These are phyloP conservation scores for Megalops cyprinoides DNA, from an alignment of 2,797 vertebrate species.

Conservation along the genomic window DNA sequence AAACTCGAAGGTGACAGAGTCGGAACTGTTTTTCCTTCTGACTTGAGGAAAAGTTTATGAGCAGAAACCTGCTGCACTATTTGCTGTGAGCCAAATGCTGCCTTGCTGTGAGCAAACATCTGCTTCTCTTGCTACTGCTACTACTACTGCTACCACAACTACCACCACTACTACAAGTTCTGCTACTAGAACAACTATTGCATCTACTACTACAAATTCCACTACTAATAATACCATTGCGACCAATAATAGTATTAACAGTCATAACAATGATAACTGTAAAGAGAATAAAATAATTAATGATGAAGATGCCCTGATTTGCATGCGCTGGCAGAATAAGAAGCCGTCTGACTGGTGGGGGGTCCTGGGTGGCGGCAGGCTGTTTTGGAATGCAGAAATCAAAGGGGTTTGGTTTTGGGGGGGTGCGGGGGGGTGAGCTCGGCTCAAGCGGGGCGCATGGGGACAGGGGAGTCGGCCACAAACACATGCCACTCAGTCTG, in stretches of 20 bases:
- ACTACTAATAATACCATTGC: neutral
- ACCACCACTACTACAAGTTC: neutral
- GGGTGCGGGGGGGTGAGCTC: conserved; percentile 32
- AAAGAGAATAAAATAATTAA: conserved; percentile 39
- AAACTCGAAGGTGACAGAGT: conserved; percentile 25
- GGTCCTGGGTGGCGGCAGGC: conserved; percentile 33
- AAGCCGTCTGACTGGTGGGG: conserved; percentile 21
- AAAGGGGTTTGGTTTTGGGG: conserved; percentile 41
- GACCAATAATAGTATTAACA: too few species aligned
- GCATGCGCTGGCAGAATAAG: conserved; percentile 28
- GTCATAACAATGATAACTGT: conserved; percentile 24
- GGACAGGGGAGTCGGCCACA: conserved; percentile 51
- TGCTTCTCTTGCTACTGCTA: neutral
- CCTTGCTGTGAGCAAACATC: too few species aligned
- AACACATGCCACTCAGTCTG: conserved; percentile 56
- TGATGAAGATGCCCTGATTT: conserved; percentile 40
- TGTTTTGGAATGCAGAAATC: conserved; percentile 56
- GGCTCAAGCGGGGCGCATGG: conserved; percentile 34
- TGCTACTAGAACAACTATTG: neutral
- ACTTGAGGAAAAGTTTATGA: conserved; percentile 51
- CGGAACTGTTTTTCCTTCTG: conserved; percentile 48
- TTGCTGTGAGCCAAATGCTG: neutral
- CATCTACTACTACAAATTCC: too few species aligned
- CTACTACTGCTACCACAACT: neutral
- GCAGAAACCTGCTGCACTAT: neutral